A percentile compares a stretch with the other conserved stretches of the same genome.
phyloP scores from a whole-genome alignment of 1,140 invertebrate genomes.

The Aphelinus atriplicis region DNA sequence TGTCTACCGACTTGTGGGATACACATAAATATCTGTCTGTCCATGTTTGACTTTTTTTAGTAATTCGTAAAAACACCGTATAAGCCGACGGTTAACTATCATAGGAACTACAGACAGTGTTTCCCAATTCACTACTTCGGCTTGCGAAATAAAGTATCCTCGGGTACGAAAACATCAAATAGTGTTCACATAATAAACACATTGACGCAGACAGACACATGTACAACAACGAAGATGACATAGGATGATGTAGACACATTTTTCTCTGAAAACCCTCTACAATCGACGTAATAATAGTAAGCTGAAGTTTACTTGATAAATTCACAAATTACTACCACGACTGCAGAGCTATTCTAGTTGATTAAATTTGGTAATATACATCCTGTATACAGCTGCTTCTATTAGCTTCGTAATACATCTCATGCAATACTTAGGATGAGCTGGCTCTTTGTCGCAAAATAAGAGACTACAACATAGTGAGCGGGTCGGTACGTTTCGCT shows the following conservation, averaged over 20 bases:
- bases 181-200: neutral
- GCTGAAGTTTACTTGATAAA: neutral
- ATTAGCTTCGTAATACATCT: too few relatives aligned
- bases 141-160: constrained; percentile 9
- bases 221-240: constrained; percentile 9
- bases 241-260: constrained; percentile 15
- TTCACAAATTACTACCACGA: neutral
- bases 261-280: neutral
- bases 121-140: neutral
- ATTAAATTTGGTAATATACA: too few relatives aligned
- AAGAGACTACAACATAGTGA: neutral
- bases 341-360: too few relatives aligned
- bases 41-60: neutral
- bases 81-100: neutral
- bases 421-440: too few relatives aligned
- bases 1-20: neutral
- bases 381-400: too few relatives aligned
- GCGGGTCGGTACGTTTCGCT: too few relatives aligned
- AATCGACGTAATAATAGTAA: constrained; percentile 4
- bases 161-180: neutral
- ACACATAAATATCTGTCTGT: neutral
- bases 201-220: constrained; percentile 1
- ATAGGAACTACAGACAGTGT: too few relatives aligned
- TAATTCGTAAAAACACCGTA: constrained; percentile 11
- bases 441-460: neutral